Evolutionary conservation across 1,140 invertebrate species (phyloP), one percentile per base, ranked within the genome.

Genomic region (Agraylea sexmaculata): DNA sequence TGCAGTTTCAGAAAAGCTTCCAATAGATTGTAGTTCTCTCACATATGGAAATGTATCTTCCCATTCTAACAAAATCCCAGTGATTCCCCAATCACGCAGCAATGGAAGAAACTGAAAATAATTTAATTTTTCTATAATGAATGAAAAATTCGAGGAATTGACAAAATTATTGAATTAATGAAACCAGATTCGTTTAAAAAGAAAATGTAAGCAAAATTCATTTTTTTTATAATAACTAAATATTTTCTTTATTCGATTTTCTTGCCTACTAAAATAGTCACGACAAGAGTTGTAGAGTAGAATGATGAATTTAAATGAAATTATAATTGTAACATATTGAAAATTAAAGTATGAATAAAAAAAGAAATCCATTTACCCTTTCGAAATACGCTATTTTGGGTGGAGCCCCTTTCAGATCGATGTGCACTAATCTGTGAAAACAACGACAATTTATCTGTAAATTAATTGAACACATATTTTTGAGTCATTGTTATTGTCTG

Each of bases 31-130:
- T 22, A 93, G 55, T 8, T 77, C 69, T 37, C 73, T 75, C 12
- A 58, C 65, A 57, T 85, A 93, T 1, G 90, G 89, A 60, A 93
- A 93, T 53, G 87, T 90, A 51, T 95, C 89, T 62, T 93, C 89
- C 81, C 89, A 94, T 68, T 93, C 89, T 27, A 94, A 37, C 6
- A 95, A 64, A 12, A 93, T 54, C 6, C 87, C 87, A 30, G 83
- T 91, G 0, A 79, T 82, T 53, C 84, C 79, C 74, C 77, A 74
- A 68, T 71, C 57, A 60, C 70, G 66, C 17, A 75, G 53, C 11
- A 66, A 49, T 17, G 73, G 63, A 50, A 78, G 68, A 30, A 79
- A 60, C 74, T 77, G 43, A 23, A 61, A 55, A 35, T 42, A 46
- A 20, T 37, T 30, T 29, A 42, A 28, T 31, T 17, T n/a, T 30